Conservation (phyloP, 2,888 invertebrate species). For the Colletes collaris region DNA sequence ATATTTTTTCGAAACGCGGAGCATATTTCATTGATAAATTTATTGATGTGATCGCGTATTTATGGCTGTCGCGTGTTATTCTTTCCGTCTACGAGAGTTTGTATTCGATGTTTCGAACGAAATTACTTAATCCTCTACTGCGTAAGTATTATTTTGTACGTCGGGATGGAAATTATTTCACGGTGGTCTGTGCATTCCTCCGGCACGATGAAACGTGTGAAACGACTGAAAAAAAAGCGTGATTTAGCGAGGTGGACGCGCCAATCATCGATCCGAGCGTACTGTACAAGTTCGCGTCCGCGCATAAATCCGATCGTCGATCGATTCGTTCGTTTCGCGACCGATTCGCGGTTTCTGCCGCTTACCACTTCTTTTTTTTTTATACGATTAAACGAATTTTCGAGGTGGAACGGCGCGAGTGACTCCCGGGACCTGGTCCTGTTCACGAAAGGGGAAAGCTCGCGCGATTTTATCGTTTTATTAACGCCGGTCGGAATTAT, state of each 20-base stretch:
- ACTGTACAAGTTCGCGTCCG: conserved; percentile 54
- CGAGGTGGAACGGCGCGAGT: neutral
- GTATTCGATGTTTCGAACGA: too few species aligned
- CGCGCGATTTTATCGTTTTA: too few species aligned
- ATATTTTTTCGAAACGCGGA: too few species aligned
- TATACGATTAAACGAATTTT: neutral
- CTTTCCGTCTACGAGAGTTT: too few species aligned
- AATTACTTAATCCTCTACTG: too few species aligned
- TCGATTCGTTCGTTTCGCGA: conserved; percentile 9
- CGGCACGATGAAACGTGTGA: conserved; percentile 44
- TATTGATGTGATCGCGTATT: too few species aligned
- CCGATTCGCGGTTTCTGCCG: neutral
- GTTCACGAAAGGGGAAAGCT: neutral
- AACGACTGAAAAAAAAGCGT: conserved; percentile 18
- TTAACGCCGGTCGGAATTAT: too few species aligned
- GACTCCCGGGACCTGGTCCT: too few species aligned
- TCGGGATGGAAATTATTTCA: too few species aligned
- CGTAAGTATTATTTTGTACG: too few species aligned
- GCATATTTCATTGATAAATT: too few species aligned
- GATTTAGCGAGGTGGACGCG: conserved; percentile 43
- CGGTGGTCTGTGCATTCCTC: neutral
- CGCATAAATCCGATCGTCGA: neutral
- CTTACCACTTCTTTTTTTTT: conserved; percentile 20
- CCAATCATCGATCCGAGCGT: conserved; percentile 55
- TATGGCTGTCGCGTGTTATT: too few species aligned